phyloP scores from a whole-genome alignment of 2,113 vertebrate genomes.

The Atherinomorus stipes region DNA sequence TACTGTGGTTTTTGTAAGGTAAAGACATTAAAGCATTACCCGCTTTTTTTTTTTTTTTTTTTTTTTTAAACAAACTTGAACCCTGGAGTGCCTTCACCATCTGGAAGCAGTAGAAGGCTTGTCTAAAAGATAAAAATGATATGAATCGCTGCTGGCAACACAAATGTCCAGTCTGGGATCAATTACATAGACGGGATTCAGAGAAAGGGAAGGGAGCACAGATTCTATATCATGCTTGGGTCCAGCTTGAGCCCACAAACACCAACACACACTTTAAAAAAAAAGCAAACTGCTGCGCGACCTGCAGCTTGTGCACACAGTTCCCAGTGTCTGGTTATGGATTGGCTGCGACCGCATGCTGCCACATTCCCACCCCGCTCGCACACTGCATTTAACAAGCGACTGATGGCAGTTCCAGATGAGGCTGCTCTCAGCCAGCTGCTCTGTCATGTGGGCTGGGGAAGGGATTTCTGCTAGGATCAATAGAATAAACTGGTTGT shows the following conservation, averaged over 20 bases:
- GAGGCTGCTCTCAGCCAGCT: slow-evolving; percentile 64
- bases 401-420: slow-evolving; percentile 73
- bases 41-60: slow-evolving; percentile 46
- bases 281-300: slow-evolving; percentile 43
- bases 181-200: slow-evolving; percentile 82
- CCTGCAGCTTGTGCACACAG: slow-evolving; percentile 44
- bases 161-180: slow-evolving; percentile 84
- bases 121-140: slow-evolving; percentile 85
- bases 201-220: slow-evolving; percentile 43
- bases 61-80: slow-evolving; percentile 77
- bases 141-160: slow-evolving; percentile 83
- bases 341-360: slow-evolving; percentile 59
- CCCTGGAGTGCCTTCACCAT: slow-evolving; percentile 78
- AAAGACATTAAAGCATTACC: slow-evolving; percentile 80
- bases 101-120: slow-evolving; percentile 83
- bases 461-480: slow-evolving; percentile 32
- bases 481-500: slow-evolving; percentile 40
- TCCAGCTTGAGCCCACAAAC: slow-evolving; percentile 41
- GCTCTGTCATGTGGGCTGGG: slow-evolving; percentile 56
- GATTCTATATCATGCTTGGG: slow-evolving; percentile 53
- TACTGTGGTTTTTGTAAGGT: slow-evolving; percentile 61
- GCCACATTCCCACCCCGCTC: slow-evolving; percentile 47
- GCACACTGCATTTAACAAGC: slow-evolving; percentile 65
- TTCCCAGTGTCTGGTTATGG: slow-evolving; percentile 59
- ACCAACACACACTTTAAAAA: slow-evolving; percentile 52